A percentile compares a stretch with the other conserved stretches of the same genome.
phyloP scores from a whole-genome alignment of 2,888 invertebrate genomes.

The Apeira syringaria region DNA sequence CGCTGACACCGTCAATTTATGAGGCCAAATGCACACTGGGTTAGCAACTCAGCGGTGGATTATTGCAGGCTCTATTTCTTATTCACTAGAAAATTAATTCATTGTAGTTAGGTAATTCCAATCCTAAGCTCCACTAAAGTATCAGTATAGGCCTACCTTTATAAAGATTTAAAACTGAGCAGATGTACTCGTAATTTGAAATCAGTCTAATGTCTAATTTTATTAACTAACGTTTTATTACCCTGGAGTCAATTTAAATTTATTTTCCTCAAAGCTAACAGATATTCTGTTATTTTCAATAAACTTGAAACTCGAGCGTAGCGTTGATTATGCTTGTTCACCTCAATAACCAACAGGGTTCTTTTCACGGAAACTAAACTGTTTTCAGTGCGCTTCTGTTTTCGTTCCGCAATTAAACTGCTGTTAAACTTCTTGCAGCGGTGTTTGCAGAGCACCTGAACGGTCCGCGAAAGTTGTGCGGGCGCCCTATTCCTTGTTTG shows the following conservation, averaged over 20 bases:
- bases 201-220: too few relatives aligned
- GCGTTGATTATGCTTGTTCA: conserved; percentile 52
- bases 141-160: too few relatives aligned
- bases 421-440: conserved; percentile 81
- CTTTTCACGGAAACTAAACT: conserved; percentile 75
- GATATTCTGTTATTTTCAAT: conserved; percentile 56
- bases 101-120: too few relatives aligned
- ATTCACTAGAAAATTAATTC: too few relatives aligned
- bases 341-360: conserved; percentile 64
- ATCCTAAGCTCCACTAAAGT: too few relatives aligned
- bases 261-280: conserved; percentile 34
- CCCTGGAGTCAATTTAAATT: conserved; percentile 38
- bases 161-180: too few relatives aligned
- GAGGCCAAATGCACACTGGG: conserved; percentile 45
- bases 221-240: too few relatives aligned
- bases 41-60: conserved; percentile 34
- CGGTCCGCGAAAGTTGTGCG: conserved; percentile 73
- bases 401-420: conserved; percentile 81
- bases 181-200: too few relatives aligned
- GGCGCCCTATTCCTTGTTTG: conserved; percentile 72
- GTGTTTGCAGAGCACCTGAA: conserved; percentile 80
- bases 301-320: conserved; percentile 52
- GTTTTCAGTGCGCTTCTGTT: conserved; percentile 78
- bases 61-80: too few relatives aligned
- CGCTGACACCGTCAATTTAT: conserved; percentile 64